phyloP scores from a whole-genome alignment of 2,888 invertebrate species.

The Celastrina argiolus region DNA sequence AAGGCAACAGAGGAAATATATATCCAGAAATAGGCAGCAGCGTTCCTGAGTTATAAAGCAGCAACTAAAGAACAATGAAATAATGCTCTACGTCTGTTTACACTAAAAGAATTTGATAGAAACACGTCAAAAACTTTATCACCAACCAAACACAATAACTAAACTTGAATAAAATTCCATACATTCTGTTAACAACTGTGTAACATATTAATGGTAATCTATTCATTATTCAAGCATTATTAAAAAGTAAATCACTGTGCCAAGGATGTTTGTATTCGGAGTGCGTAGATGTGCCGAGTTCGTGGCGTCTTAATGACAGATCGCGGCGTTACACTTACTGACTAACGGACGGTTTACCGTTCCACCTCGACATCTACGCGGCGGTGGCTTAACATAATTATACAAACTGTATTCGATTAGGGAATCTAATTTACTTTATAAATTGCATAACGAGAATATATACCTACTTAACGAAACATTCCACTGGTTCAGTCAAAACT shows the following conservation, averaged over 20 bases:
- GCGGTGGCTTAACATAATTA: constrained; percentile 15
- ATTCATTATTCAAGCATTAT: background rate
- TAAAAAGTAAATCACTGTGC: constrained; percentile 17
- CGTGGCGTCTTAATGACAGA: constrained; percentile 39
- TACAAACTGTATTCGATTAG: background rate
- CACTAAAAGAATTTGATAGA: too few relatives aligned
- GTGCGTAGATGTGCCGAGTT: constrained; percentile 24
- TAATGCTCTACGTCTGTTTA: too few relatives aligned
- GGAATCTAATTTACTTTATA: background rate
- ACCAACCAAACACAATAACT: too few relatives aligned
- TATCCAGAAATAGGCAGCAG: too few relatives aligned
- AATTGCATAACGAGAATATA: background rate
- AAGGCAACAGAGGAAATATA: too few relatives aligned
- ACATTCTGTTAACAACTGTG: background rate
- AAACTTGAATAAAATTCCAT: background rate
- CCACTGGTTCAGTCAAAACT: too few relatives aligned
- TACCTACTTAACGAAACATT: too few relatives aligned
- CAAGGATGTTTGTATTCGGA: constrained; percentile 23
- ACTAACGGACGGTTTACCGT: constrained; percentile 59
- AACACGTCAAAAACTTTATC: too few relatives aligned
- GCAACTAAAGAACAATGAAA: too few relatives aligned
- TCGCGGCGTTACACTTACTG: constrained; percentile 45
- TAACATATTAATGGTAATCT: background rate
- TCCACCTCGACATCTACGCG: constrained; percentile 46
- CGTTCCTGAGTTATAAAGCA: too few relatives aligned